These are phyloP conservation scores for Acholoe squamosa DNA, from an alignment of 2,888 invertebrate species.

Conservation along the genomic window DNA sequence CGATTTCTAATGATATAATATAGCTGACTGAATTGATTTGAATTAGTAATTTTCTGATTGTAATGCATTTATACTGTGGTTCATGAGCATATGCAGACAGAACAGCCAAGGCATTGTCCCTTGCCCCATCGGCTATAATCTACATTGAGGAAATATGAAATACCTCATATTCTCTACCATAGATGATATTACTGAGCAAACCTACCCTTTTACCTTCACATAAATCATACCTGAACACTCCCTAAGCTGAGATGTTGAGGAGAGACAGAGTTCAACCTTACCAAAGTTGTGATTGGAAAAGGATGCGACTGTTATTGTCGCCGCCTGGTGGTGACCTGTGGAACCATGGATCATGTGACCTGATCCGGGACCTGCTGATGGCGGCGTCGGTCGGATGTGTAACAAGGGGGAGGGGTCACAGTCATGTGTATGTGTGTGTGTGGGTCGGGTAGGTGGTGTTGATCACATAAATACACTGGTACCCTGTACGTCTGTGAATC, in stretches of 20 bases:
- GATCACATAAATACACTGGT: too few relatives aligned
- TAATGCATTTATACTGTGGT: too few relatives aligned
- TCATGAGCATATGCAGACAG: too few relatives aligned
- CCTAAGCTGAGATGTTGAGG: too few relatives aligned
- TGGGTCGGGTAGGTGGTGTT: too few relatives aligned
- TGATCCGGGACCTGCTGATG: not conserved
- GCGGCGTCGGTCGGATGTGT: not conserved
- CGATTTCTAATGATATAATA: not conserved
- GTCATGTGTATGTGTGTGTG: too few relatives aligned
- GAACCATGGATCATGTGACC: conserved; percentile 1
- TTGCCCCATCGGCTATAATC: too few relatives aligned
- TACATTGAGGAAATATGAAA: not conserved
- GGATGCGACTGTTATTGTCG: not conserved
- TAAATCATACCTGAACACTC: not conserved
- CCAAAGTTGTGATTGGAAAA: not conserved
- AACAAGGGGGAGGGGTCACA: too few relatives aligned
- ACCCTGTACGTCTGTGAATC: too few relatives aligned
- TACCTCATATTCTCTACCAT: not conserved
- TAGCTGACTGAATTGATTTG: not conserved
- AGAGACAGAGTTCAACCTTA: too few relatives aligned
- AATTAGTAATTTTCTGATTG: not conserved
- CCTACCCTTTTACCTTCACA: not conserved
- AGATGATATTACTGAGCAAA: not conserved
- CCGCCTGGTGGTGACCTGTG: not conserved
- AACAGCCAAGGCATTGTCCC: too few relatives aligned